These are phyloP conservation scores for Connochaetes taurinus DNA, from an alignment of 2,113 vertebrate species.

Conservation along the genomic window DNA sequence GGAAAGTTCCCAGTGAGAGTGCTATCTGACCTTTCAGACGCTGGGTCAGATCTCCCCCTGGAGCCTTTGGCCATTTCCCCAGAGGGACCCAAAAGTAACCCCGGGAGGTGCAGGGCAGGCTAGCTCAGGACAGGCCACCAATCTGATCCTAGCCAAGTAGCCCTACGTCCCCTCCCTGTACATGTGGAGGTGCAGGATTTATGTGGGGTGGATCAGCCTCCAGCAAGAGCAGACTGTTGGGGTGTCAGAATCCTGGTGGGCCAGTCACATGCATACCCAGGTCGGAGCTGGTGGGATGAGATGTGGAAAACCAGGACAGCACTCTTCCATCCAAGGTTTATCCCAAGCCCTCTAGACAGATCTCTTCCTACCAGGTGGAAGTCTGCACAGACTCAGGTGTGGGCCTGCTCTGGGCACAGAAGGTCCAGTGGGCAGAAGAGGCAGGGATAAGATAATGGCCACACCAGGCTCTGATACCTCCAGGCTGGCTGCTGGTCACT, in stretches of 20 bases:
- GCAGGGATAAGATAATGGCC: neutral
- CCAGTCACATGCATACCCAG: neutral
- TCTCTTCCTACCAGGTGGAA: accelerated
- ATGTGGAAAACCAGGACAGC: neutral
- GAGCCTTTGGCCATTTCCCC: neutral
- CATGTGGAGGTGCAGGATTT: neutral
- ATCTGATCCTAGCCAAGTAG: neutral
- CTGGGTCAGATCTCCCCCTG: neutral
- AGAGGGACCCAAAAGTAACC: neutral
- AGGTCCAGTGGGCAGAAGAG: neutral
- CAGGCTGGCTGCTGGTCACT: neutral
- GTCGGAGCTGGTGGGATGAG: neutral
- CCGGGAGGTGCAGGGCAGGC: neutral
- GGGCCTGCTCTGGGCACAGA: neutral
- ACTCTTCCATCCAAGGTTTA: neutral
- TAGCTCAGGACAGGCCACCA: neutral
- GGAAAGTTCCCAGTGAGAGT: neutral
- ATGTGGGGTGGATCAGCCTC: neutral
- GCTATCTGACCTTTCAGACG: neutral
- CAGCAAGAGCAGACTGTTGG: neutral
- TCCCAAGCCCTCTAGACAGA: neutral
- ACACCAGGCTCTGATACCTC: neutral
- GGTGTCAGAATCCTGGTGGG: neutral
- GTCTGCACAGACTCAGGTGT: accelerated
- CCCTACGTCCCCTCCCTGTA: neutral